Evolutionary conservation across 1,140 invertebrate species (phyloP).

Genomic region (Onthophagus taurus): DNA sequence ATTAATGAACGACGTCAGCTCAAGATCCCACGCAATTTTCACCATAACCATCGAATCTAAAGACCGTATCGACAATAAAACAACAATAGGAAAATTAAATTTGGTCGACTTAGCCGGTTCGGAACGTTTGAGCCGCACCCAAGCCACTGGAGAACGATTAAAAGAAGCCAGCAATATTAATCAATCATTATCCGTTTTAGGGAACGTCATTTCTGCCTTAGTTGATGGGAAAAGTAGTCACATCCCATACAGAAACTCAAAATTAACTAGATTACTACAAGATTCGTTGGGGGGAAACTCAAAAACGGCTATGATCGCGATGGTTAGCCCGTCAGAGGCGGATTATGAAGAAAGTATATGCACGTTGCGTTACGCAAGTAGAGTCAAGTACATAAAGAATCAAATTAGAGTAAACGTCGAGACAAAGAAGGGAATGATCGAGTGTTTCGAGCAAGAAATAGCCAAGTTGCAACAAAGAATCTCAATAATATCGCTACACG

Average conservation of each 20-base stretch:
- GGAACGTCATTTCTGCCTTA: slow-evolving; percentile 91
- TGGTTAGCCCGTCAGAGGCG: slow-evolving; percentile 88
- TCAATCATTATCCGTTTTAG: slow-evolving; percentile 83
- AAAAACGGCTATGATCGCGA: slow-evolving; percentile 94
- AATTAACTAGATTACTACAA: slow-evolving; percentile 84
- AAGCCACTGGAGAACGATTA: slow-evolving; percentile 76
- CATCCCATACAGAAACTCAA: slow-evolving; percentile 92
- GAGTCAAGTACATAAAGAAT: slow-evolving; percentile 97
- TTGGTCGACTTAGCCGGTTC: slow-evolving; percentile 70
- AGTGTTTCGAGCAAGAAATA: slow-evolving; percentile 95
- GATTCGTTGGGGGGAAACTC: slow-evolving; percentile 94
- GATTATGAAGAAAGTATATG: slow-evolving; percentile 98
- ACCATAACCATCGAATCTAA: slow-evolving; percentile 95
- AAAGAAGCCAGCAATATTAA: slow-evolving; percentile 96
- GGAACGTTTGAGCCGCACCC: slow-evolving; percentile 86
- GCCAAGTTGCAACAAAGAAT: slow-evolving; percentile 81
- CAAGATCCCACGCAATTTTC: slow-evolving; percentile 97
- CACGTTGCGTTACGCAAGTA: slow-evolving; percentile 91
- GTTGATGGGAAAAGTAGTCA: slow-evolving; percentile 91
- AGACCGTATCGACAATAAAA: slow-evolving; percentile 62
- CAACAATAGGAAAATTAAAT: slow-evolving; percentile 64
- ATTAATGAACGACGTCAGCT: slow-evolving; percentile 98
- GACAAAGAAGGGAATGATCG: slow-evolving; percentile 91
- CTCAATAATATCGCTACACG: slow-evolving; percentile 44
- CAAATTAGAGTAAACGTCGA: slow-evolving; percentile 94